Conservation (phyloP, 2,797 vertebrate genomes). For the Buceros bicornis region DNA sequence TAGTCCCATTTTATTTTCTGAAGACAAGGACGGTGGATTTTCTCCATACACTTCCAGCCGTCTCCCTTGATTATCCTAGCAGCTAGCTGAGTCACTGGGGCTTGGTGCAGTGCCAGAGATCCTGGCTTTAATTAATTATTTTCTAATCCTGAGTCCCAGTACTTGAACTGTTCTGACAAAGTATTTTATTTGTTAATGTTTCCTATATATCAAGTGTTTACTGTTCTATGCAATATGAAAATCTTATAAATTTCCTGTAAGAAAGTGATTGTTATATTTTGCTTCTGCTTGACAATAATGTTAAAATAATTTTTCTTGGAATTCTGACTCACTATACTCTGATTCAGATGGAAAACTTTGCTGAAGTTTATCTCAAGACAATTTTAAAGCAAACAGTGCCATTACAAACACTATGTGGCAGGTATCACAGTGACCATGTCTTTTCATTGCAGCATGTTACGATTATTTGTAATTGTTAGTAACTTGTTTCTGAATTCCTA, state of each 20-base stretch:
- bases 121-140: neutral
- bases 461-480: neutral
- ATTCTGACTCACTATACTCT: neutral
- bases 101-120: neutral
- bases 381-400: neutral
- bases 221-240: neutral
- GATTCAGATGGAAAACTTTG: neutral
- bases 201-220: neutral
- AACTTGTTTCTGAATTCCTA: neutral
- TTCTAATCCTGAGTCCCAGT: neutral
- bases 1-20: neutral
- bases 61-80: neutral
- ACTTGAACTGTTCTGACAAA: neutral
- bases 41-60: neutral
- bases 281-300: neutral
- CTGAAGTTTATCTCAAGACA: neutral
- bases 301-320: neutral
- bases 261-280: neutral
- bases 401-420: neutral
- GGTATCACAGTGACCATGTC: neutral
- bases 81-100: slow-evolving; percentile 29
- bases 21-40: neutral
- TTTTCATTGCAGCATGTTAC: neutral
- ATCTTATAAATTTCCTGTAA: neutral
- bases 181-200: neutral